Conservation (phyloP, 2,888 invertebrate species). For the Candidula unifasciata region DNA sequence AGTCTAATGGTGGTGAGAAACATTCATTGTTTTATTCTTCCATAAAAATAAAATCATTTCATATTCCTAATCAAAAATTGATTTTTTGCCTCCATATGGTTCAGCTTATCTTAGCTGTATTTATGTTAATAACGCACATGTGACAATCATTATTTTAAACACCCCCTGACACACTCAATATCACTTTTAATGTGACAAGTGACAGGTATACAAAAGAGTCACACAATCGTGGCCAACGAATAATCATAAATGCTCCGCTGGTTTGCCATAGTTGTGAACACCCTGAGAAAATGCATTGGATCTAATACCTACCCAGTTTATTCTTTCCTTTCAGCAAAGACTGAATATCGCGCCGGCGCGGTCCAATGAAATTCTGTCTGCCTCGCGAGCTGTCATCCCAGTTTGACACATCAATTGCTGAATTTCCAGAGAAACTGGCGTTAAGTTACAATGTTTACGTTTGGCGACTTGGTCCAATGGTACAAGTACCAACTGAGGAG, state of each 20-base stretch:
- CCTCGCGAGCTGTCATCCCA: constrained; percentile 9
- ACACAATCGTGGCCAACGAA: not conserved
- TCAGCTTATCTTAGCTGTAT: no score
- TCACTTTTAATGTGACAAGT: not conserved
- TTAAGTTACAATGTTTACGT: not conserved
- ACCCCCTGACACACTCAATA: not conserved
- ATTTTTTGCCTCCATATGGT: no score
- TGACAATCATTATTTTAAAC: no score
- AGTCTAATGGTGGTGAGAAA: no score
- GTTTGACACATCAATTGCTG: constrained; percentile 11
- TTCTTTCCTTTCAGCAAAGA: not conserved
- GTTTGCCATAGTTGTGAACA: not conserved
- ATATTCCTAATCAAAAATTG: no score
- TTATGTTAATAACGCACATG: no score
- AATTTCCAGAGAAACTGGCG: not conserved
- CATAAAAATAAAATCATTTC: no score
- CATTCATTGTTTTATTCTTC: no score
- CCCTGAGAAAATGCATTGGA: constrained; percentile 2
- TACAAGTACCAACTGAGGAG: not conserved
- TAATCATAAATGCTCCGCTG: not conserved
- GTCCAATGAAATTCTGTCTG: not conserved
- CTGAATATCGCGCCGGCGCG: constrained; percentile 3
- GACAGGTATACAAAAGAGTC: not conserved
- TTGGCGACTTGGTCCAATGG: not conserved
- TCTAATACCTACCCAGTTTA: constrained; percentile 4